A percentile compares a stretch with the other conserved stretches of the same genome.
phyloP scores from a whole-genome alignment of 2,113 vertebrate species.

The Halichoerus grypus region DNA sequence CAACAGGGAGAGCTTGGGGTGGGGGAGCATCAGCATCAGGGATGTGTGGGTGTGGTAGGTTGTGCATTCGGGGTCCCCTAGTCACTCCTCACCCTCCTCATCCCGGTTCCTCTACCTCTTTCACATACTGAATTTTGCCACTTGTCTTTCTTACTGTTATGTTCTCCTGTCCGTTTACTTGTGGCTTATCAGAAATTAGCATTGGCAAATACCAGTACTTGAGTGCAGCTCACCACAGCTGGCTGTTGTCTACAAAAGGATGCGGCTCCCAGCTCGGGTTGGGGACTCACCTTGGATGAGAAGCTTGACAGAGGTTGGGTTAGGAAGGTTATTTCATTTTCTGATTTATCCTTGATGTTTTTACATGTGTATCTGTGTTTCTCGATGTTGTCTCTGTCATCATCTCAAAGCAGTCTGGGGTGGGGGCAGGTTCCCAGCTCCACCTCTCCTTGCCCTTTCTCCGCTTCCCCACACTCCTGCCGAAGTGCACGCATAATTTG shows the following conservation, averaged over 20 bases:
- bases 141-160: neutral
- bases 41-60: neutral
- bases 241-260: neutral
- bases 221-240: neutral
- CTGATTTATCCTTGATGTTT: neutral
- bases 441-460: neutral
- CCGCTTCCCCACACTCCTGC: too few species aligned
- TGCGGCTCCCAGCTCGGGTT: neutral
- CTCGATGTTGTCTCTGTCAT: neutral
- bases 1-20: too few species aligned
- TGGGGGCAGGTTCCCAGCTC: neutral
- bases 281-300: neutral
- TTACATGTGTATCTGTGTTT: neutral
- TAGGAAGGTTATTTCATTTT: neutral
- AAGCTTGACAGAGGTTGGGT: neutral
- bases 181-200: neutral
- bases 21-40: accelerated
- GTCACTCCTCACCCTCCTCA: neutral
- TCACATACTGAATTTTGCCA: neutral
- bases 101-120: neutral
- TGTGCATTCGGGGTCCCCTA: neutral
- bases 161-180: neutral
- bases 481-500: neutral
- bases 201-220: neutral
- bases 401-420: neutral